Evolutionary conservation across 2,888 invertebrate species (phyloP).

Genomic region (Stenurella melanura): DNA sequence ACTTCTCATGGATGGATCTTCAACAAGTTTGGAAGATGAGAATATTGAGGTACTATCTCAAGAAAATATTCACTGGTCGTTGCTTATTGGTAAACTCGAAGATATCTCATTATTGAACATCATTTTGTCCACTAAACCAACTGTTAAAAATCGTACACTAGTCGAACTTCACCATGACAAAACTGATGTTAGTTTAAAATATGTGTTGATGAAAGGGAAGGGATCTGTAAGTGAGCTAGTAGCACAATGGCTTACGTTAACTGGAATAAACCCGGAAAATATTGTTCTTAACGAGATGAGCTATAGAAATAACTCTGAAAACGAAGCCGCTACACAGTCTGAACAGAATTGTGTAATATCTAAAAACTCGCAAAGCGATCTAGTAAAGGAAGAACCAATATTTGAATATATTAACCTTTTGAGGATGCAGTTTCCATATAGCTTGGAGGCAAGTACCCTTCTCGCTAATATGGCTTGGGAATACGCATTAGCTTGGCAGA

Average conservation of each 20-base stretch:
- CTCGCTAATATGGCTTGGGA: conserved; percentile 95
- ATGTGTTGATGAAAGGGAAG: conserved; percentile 79
- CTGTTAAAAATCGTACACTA: conserved; percentile 68
- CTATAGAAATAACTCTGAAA: conserved; percentile 50
- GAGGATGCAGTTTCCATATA: conserved; percentile 89
- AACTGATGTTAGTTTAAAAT: conserved; percentile 80
- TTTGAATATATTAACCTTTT: conserved; percentile 80
- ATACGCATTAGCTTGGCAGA: conserved; percentile 91
- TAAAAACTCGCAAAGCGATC: conserved; percentile 10
- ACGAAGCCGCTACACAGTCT: conserved; percentile 51
- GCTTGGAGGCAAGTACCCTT: conserved; percentile 85
- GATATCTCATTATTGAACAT: conserved; percentile 88
- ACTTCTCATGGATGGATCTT: conserved; percentile 66
- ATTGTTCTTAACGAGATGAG: conserved; percentile 76
- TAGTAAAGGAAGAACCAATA: conserved; percentile 69
- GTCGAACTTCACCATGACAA: conserved; percentile 77
- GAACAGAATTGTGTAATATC: conserved; percentile 36
- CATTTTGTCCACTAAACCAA: conserved; percentile 77
- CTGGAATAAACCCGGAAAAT: conserved; percentile 81
- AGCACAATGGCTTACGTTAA: conserved; percentile 88
- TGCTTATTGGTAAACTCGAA: conserved; percentile 91
- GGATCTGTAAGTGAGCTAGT: conserved; percentile 93
- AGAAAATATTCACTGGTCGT: conserved; percentile 91
- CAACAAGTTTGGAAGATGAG: conserved; percentile 67
- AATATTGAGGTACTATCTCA: conserved; percentile 80